Evolutionary conservation across 2,797 vertebrate genomes (phyloP).

Genomic region (Sus cebifrons): DNA sequence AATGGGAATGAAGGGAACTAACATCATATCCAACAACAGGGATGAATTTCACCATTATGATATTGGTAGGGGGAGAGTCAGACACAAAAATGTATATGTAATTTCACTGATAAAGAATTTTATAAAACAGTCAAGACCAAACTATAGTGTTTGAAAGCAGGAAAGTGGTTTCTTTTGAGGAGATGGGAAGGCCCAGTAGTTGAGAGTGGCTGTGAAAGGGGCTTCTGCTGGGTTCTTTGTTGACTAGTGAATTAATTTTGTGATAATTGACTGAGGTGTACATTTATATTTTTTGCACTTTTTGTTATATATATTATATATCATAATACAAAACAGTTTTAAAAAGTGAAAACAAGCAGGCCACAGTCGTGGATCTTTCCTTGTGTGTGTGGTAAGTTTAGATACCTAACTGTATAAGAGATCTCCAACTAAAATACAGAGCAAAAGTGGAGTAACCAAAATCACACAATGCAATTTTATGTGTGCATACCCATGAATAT

Average conservation of each 20-base stretch:
- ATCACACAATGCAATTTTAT: constrained; percentile 21
- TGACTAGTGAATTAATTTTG: background rate
- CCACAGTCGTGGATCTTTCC: background rate
- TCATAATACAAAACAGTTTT: background rate
- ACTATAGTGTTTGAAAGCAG: background rate
- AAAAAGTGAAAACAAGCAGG: background rate
- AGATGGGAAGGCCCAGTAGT: background rate
- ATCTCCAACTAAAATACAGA: background rate
- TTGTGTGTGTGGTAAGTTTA: background rate
- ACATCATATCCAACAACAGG: background rate
- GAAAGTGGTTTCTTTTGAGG: background rate
- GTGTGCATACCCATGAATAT: background rate
- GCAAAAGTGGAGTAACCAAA: background rate
- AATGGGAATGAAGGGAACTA: background rate
- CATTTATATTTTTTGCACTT: background rate
- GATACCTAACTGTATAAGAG: background rate
- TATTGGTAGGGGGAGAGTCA: background rate
- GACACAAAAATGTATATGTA: background rate
- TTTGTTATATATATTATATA: background rate
- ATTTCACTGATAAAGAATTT: background rate
- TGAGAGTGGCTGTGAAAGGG: no score
- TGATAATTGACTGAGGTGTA: background rate
- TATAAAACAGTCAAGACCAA: background rate
- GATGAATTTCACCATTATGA: background rate
- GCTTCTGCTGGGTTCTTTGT: background rate